phyloP scores from a whole-genome alignment of 2,797 vertebrate species.

The Harpagifer antarcticus region DNA sequence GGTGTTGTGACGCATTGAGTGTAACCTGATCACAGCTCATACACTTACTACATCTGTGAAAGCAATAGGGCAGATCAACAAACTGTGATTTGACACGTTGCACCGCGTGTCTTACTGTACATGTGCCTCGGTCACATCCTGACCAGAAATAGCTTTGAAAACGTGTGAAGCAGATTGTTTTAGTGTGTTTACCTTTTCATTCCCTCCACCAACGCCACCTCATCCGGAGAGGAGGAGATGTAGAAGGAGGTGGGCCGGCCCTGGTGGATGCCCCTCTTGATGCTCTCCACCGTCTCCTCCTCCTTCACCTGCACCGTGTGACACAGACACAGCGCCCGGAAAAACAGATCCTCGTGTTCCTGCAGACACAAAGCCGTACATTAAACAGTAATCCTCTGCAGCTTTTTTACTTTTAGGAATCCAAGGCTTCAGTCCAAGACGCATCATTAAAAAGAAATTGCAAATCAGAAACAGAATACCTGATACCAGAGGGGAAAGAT shows the following conservation, averaged over 20 bases:
- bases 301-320: slow-evolving; percentile 99
- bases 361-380: slow-evolving; percentile 57
- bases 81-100: background rate
- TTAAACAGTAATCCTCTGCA: background rate
- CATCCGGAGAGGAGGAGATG: slow-evolving; percentile 97
- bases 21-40: slow-evolving; percentile 38
- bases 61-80: slow-evolving; percentile 17
- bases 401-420: background rate
- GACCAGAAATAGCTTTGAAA: slow-evolving; percentile 26
- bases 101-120: background rate
- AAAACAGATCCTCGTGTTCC: slow-evolving; percentile 97
- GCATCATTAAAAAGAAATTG: background rate
- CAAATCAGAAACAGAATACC: background rate
- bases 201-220: slow-evolving; percentile 96
- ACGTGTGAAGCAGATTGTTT: no score
- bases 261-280: slow-evolving; percentile 89
- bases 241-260: slow-evolving; percentile 91
- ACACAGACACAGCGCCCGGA: slow-evolving; percentile 96
- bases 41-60: slow-evolving; percentile 1
- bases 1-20: slow-evolving; percentile 11
- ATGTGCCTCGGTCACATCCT: background rate
- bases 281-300: slow-evolving; percentile 90
- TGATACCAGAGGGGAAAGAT: no score
- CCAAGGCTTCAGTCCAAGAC: background rate
- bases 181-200: slow-evolving; percentile 90